These are phyloP conservation scores for Globodera rostochiensis DNA, from an alignment of 1,140 invertebrate genomes.

Conservation along the genomic window DNA sequence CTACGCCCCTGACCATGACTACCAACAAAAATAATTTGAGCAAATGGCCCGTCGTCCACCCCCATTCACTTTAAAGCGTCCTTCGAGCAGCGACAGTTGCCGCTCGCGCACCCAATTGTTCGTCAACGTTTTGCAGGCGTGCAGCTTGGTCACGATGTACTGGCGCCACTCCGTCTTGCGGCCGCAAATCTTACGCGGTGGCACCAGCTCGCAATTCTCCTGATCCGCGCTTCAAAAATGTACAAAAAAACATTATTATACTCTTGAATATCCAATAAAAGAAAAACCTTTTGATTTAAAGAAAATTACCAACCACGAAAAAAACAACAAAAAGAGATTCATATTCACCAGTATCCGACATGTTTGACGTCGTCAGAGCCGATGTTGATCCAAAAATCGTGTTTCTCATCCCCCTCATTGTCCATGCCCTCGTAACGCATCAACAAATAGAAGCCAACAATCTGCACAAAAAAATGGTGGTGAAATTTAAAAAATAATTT, in stretches of 20 bases:
- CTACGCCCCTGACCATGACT: too few relatives aligned
- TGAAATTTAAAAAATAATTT: not conserved
- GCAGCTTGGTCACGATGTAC: slow-evolving; percentile 26
- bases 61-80: slow-evolving; percentile 32
- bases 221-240: slow-evolving; percentile 8
- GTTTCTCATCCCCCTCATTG: slow-evolving; percentile 25
- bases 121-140: slow-evolving; percentile 27
- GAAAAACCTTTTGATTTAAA: not conserved
- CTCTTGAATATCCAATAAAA: not conserved
- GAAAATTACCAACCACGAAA: not conserved
- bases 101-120: slow-evolving; percentile 27
- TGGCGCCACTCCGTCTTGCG: slow-evolving; percentile 26
- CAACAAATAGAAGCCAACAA: slow-evolving; percentile 39
- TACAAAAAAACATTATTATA: slow-evolving; percentile 4
- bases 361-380: slow-evolving; percentile 38
- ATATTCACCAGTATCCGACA: slow-evolving; percentile 33
- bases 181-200: slow-evolving; percentile 32
- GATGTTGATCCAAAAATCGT: slow-evolving; percentile 48
- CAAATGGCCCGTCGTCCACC: too few relatives aligned
- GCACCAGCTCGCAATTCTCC: slow-evolving; percentile 31
- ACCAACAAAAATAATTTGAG: too few relatives aligned
- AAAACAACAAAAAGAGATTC: not conserved
- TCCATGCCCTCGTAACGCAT: slow-evolving; percentile 35
- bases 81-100: slow-evolving; percentile 26
- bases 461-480: slow-evolving; percentile 13